A percentile compares a stretch with the other conserved stretches of the same genome.
Evolutionary conservation across 2,797 vertebrate genomes (phyloP).

Genomic region (Pseudochirops corinnae): DNA sequence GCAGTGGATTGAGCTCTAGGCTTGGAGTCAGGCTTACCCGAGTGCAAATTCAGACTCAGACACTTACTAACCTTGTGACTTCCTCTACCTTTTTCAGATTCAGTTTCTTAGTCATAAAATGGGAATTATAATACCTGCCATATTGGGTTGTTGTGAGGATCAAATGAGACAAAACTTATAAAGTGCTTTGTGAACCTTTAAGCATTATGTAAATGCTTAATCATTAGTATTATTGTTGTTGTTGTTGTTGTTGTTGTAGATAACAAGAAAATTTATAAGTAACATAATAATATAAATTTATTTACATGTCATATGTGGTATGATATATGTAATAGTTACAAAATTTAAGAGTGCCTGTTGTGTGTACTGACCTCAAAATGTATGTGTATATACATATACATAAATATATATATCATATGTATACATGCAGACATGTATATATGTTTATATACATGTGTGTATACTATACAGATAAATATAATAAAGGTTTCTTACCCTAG

Average conservation of each 20-base stretch:
- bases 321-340: not conserved
- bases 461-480: not conserved
- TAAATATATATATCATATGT: not conserved
- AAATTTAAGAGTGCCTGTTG: not conserved
- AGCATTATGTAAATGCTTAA: not conserved
- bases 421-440: not conserved
- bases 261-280: not conserved
- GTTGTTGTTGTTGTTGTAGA: not conserved
- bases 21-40: not conserved
- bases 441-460: not conserved
- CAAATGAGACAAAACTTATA: not conserved
- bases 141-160: not conserved
- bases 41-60: not conserved
- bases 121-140: not conserved
- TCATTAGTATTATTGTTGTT: not conserved
- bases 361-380: not conserved
- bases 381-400: not conserved
- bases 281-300: not conserved
- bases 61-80: not conserved
- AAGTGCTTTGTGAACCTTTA: not conserved
- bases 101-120: not conserved
- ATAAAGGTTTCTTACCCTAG: not conserved
- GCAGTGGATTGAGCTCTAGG: not conserved
- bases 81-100: not conserved
- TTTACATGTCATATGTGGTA: not conserved